Percentiles rank a stretch among this genome's conserved stretches.
Evolutionary conservation across 1,140 invertebrate species (phyloP).

Genomic region (Lucilia sericata): DNA sequence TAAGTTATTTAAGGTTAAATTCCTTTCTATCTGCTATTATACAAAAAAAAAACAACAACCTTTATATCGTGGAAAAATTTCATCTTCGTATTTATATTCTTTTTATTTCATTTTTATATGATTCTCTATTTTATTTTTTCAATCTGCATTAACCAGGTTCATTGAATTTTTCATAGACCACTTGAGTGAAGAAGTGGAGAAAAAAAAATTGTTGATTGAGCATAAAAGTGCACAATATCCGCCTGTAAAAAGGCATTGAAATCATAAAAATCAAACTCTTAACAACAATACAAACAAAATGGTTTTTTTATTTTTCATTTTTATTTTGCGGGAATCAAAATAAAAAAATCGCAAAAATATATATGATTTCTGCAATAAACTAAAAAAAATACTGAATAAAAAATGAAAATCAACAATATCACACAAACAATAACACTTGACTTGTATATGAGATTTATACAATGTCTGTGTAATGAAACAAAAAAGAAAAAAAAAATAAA

Average conservation of each 20-base stretch:
- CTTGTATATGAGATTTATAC: not conserved
- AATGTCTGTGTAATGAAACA: not conserved
- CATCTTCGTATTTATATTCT: too few relatives aligned
- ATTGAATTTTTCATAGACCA: constrained; percentile 41
- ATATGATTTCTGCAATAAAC: constrained; percentile 2
- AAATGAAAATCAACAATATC: not conserved
- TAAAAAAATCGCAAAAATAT: not conserved
- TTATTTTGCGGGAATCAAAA: not conserved
- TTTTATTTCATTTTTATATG: too few relatives aligned
- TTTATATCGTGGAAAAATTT: too few relatives aligned
- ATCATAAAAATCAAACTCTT: constrained; percentile 29
- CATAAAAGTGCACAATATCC: constrained; percentile 44
- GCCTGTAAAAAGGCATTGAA: constrained; percentile 41
- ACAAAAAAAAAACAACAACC: too few relatives aligned
- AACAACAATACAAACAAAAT: constrained; percentile 1
- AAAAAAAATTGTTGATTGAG: constrained; percentile 41
- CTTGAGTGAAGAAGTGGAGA: constrained; percentile 32
- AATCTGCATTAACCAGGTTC: constrained; percentile 36
- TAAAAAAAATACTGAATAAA: not conserved
- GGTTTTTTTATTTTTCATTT: not conserved
- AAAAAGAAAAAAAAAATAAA: not conserved
- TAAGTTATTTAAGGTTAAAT: too few relatives aligned
- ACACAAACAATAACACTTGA: constrained; percentile 17
- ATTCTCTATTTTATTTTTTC: not conserved
- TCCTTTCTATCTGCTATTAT: too few relatives aligned